phyloP scores from a whole-genome alignment of 2,888 invertebrate genomes.

The Serripes groenlandicus region DNA sequence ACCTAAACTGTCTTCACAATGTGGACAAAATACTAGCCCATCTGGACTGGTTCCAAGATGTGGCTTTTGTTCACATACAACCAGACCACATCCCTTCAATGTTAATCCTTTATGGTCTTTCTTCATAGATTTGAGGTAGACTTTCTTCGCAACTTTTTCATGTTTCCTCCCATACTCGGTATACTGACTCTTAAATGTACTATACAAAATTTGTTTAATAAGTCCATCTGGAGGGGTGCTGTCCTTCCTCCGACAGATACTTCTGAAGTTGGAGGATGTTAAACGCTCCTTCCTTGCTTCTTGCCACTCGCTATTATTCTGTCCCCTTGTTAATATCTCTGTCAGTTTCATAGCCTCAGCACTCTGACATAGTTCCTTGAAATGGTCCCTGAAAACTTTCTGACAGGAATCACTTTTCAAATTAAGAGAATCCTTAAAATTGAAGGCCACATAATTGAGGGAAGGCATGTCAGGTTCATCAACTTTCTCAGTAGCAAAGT shows the following conservation, averaged over 20 bases:
- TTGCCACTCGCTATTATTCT: constrained; percentile 25
- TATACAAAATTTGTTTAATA: constrained; percentile 23
- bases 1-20: not conserved
- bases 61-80: not conserved
- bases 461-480: no score
- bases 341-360: not conserved
- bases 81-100: not conserved
- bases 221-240: constrained; percentile 21
- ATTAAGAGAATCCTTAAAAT: no score
- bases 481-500: no score
- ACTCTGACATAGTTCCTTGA: no score
- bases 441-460: no score
- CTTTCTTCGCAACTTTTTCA: not conserved
- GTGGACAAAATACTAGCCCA: not conserved
- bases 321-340: constrained; percentile 17
- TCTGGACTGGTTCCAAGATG: constrained; percentile 4
- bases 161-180: constrained; percentile 9
- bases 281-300: constrained; percentile 1
- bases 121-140: not conserved
- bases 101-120: not conserved
- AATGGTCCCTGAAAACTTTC: no score
- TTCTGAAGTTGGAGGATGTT: constrained; percentile 48
- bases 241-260: no score
- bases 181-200: constrained; percentile 2
- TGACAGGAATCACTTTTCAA: no score